Percentiles rank a stretch among this genome's conserved stretches.
Conservation (phyloP, 2,888 invertebrate species). For the Caenorhabditis sp. region DNA sequence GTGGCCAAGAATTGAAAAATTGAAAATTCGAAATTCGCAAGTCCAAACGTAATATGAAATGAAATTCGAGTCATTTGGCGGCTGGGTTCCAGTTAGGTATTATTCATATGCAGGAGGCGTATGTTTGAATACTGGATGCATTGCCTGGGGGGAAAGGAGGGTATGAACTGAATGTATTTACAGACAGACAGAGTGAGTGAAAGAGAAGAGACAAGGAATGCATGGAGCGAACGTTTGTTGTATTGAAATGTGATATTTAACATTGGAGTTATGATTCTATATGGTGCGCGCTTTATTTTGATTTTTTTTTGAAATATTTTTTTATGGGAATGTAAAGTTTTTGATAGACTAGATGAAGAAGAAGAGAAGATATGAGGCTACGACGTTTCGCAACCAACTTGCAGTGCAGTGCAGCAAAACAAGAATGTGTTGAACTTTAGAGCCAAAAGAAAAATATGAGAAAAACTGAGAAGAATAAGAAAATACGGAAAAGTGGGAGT, state of each 20-base stretch:
- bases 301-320: neutral
- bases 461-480: neutral
- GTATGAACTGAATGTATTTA: constrained; percentile 58
- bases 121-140: constrained; percentile 58
- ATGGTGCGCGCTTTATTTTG: neutral
- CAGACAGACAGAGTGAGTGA: constrained; percentile 32
- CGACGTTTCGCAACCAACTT: too few species aligned
- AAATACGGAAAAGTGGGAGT: neutral
- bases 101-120: constrained; percentile 32
- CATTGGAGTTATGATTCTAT: constrained; percentile 26
- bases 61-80: constrained; percentile 30
- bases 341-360: too few species aligned
- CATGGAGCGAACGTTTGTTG: too few species aligned
- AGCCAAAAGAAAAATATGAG: too few species aligned
- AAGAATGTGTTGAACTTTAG: too few species aligned
- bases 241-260: constrained; percentile 47
- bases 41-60: constrained; percentile 5
- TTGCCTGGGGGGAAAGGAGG: constrained; percentile 1
- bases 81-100: constrained; percentile 49
- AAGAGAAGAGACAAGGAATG: neutral
- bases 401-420: too few species aligned
- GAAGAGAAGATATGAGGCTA: too few species aligned
- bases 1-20: too few species aligned
- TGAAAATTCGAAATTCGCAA: too few species aligned
- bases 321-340: constrained; percentile 11